A percentile compares a stretch with the other conserved stretches of the same genome.
Conservation (phyloP, 2,797 vertebrate genomes). For the Rhadinocentrus ornatus region DNA sequence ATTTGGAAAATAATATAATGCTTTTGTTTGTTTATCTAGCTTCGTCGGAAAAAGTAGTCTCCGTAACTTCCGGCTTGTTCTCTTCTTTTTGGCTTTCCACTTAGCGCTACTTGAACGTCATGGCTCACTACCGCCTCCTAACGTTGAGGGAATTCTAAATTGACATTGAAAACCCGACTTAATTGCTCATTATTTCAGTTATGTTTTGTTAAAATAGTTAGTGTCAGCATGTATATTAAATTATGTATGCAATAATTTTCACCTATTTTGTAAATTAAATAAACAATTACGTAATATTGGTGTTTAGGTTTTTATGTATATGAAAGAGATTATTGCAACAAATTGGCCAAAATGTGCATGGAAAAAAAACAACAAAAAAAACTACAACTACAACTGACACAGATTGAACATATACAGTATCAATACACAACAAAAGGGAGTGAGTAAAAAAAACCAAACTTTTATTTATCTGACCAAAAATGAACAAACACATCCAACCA, state of each 20-base stretch:
- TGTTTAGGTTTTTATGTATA: too few species aligned
- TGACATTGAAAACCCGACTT: too few species aligned
- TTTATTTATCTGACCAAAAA: conserved; percentile 67
- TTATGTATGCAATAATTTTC: too few species aligned
- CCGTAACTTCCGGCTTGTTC: conserved; percentile 55
- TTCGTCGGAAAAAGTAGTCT: conserved; percentile 46
- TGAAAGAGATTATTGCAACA: too few species aligned
- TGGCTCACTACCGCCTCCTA: conserved; percentile 37
- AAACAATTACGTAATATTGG: too few species aligned
- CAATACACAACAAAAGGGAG: conserved; percentile 6
- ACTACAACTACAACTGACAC: background rate
- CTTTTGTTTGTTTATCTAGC: conserved; percentile 82
- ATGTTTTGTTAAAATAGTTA: too few species aligned
- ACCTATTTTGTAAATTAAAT: too few species aligned
- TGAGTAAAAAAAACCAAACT: conserved; percentile 58
- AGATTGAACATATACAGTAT: background rate
- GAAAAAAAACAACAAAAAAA: too few species aligned
- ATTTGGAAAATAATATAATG: conserved; percentile 29
- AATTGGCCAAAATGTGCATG: too few species aligned
- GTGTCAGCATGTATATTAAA: too few species aligned
- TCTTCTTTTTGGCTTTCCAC: conserved; percentile 41
- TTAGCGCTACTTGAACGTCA: accelerated
- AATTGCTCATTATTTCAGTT: too few species aligned
- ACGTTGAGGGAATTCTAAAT: background rate
- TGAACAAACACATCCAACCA: conserved; percentile 50